Conservation (phyloP, 1,140 invertebrate species). For the Drosophila kanapiae region DNA sequence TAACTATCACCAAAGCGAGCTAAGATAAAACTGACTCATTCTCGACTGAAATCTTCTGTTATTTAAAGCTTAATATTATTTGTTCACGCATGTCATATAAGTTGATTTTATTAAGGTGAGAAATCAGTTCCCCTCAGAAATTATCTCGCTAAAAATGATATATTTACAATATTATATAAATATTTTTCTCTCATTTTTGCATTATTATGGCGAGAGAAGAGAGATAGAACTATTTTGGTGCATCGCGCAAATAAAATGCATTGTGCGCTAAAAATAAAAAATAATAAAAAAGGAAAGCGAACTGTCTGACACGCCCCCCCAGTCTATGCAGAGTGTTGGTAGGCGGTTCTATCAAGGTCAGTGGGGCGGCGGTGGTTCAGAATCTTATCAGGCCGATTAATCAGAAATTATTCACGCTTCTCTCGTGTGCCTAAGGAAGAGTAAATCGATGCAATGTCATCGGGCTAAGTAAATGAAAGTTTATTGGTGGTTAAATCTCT, state of each 20-base stretch:
- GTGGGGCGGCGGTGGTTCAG: conserved; percentile 19
- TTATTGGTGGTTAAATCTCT: neutral
- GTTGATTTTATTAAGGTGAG: conserved; percentile 18
- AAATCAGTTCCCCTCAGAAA: conserved; percentile 1
- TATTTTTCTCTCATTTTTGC: conserved; percentile 7
- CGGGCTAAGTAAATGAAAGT: conserved; percentile 8
- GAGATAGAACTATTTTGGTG: conserved; percentile 48
- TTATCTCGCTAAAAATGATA: neutral
- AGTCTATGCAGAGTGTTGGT: conserved; percentile 1
- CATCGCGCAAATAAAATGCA: conserved; percentile 32
- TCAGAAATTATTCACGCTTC: conserved; percentile 47
- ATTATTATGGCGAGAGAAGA: conserved; percentile 12
- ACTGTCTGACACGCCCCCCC: conserved; percentile 31
- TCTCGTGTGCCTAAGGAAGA: conserved; percentile 49
- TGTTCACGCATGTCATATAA: conserved; percentile 19
- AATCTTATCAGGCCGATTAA: conserved; percentile 59
- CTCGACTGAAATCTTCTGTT: neutral
- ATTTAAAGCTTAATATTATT: neutral
- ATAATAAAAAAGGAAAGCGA: conserved; percentile 38
- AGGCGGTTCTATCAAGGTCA: conserved; percentile 44
- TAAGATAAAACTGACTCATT: conserved; percentile 27
- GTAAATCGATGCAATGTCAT: conserved; percentile 62
- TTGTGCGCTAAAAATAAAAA: conserved; percentile 54
- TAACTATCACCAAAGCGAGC: neutral
- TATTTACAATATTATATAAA: neutral